Evolutionary conservation across 1,140 invertebrate species (phyloP), one percentile per base, ranked within the genome.

Genomic region (Drosophila takahashii): DNA sequence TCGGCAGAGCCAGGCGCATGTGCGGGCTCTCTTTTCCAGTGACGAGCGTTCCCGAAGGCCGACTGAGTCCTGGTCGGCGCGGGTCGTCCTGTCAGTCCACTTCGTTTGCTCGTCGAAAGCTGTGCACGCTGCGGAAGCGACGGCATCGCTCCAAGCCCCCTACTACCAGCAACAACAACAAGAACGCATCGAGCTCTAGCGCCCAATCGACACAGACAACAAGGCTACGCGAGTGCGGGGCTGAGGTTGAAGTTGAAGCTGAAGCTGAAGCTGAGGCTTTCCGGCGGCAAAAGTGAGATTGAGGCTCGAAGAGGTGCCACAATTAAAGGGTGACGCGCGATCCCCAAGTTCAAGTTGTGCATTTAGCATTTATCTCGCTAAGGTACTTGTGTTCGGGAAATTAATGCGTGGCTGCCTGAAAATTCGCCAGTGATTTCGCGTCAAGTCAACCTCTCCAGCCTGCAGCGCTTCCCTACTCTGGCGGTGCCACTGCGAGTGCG

Each of bases 71-170:
- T 44, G 26, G 59, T 32, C 29, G 27, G 50, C 34, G 60, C 57
- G 42, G 51, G 65, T 70, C 61, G 36, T 62, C 57, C 54, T 65
- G 39, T 79, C 81, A 91, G 90, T 91, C 66, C 75, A 84, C 81
- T 85, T 89, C 83, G 85, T 83, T 78, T 80, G 81, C 79, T 91
- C 85, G 77, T 85, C 71, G 90, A 74, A 86, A 91, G 77, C 81
- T 90, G 90, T 81, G 65, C 85, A 83, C 66, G 84, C 62, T 79
- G 60, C 86, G 86, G 81, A 75, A 79, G 76, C 71, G 26, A 78
- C 69, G 44, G 64, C 51, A 72, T 41, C 53, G 54, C 42, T 65
- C 41, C 15, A 34, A 18, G 32, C 36, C 44, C 44, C 22, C 22
- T 22, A 3, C n/a, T 4, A 39, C 22, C 16, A 47, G 32, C 53